phyloP scores from a whole-genome alignment of 1,140 invertebrate species.

The Ruditapes philippinarum region DNA sequence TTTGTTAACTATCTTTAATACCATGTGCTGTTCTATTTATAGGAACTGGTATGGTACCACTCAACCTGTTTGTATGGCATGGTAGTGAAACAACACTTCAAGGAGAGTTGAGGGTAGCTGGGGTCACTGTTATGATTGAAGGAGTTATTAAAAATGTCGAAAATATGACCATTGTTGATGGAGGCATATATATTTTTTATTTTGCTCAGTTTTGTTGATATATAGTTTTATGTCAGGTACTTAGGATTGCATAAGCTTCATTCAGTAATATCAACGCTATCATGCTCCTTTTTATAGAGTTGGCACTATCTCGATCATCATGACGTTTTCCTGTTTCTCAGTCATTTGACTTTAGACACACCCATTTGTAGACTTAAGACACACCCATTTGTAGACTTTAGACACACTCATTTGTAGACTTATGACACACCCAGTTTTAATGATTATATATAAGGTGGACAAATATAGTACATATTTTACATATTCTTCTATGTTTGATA shows the following conservation, averaged over 20 bases:
- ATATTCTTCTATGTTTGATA: no score
- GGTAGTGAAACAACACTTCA: slow-evolving; percentile 75
- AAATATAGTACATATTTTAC: no score
- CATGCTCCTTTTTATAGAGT: not conserved
- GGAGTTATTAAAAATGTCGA: slow-evolving; percentile 79
- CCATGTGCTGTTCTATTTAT: no score
- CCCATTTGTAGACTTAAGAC: no score
- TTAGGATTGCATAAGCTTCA: not conserved
- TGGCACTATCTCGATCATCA: not conserved
- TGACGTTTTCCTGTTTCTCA: no score
- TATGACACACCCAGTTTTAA: no score
- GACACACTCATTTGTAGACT: no score
- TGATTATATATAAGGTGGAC: no score
- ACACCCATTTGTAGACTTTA: no score
- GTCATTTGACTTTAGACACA: no score
- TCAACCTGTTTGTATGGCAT: slow-evolving; percentile 74
- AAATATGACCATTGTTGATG: slow-evolving; percentile 80
- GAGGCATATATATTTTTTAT: slow-evolving; percentile 57
- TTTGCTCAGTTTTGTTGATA: no score
- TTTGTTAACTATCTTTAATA: no score
- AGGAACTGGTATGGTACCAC: slow-evolving; percentile 72
- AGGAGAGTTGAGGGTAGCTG: slow-evolving; percentile 78
- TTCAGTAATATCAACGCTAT: not conserved
- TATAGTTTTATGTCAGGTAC: not conserved
- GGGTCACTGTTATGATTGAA: slow-evolving; percentile 77